Evolutionary conservation across 2,113 vertebrate species (phyloP), one percentile per base, ranked within the genome.

Genomic region (Neogobius melanostomus): DNA sequence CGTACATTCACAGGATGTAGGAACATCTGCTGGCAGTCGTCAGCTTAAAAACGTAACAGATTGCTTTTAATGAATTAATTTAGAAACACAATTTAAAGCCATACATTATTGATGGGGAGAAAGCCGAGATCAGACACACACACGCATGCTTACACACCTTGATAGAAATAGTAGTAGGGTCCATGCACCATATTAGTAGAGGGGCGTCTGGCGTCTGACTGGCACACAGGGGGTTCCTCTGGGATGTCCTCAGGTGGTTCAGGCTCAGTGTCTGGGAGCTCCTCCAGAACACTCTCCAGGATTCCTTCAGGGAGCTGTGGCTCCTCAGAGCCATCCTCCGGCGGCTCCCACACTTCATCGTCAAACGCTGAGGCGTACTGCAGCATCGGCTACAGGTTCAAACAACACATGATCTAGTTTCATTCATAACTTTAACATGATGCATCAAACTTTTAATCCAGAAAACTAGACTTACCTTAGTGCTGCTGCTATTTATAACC

Each of bases 21-120:
- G 82, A 97, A 99, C 95, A 99, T 95, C 88, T 98, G 95, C 83
- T 99, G 97, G n/a, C 97, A 97, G 21, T 99, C 96, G 36, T 97
- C 96, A 71, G 96, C 97, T 99, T 54, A 1, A 85, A 62, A 66
- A 16, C 71, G 8, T 62, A 8, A 49, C 0, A 6, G 0, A 17
- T 50, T 11, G 42, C 21, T 36, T 28, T 2, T 56, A n/a, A 5
- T 12, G 14, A 14, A 11, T 28, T 54, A 4, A 0, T 12, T 15
- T 17, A 53, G 51, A 17, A 17, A 8, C 7, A 7, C 3, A 53
- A 53, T 17, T 7, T 3, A 50, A 50, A 50, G 12, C 11, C 5
- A 14, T 14, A 50, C 1, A 50, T 50, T 6, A 15, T 14, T 50
- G 5, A 50, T 15, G 15, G 5, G 12, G 3, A 50, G 49, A 53